A percentile compares a stretch with the other conserved stretches of the same genome.
Evolutionary conservation across 2,113 vertebrate genomes (phyloP).

Genomic region (Mohoua ochrocephala): DNA sequence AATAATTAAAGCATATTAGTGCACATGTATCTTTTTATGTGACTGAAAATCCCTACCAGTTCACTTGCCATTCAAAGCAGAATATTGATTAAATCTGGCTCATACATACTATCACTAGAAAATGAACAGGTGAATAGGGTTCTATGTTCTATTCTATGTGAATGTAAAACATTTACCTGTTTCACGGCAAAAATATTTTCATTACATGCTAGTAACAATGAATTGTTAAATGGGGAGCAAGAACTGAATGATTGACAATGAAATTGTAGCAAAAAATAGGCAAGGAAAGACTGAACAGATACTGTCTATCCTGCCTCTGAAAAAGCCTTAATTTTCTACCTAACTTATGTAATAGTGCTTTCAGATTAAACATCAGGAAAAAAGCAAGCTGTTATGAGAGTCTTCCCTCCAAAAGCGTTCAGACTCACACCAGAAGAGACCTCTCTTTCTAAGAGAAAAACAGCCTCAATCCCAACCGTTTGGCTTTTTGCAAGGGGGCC

Average conservation of each 20-base stretch:
- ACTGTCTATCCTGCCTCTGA: not conserved
- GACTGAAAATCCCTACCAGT: not conserved
- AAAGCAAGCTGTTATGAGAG: not conserved
- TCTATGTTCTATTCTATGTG: not conserved
- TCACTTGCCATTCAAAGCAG: not conserved
- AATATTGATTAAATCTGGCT: not conserved
- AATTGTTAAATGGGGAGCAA: not conserved
- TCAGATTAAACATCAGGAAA: not conserved
- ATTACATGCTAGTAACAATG: not conserved
- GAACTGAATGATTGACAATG: rapidly evolving
- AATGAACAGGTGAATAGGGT: not conserved
- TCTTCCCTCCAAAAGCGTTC: not conserved
- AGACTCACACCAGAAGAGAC: not conserved
- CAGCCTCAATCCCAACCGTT: not conserved
- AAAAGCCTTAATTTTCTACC: not conserved
- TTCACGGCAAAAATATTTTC: not conserved
- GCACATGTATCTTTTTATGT: not conserved
- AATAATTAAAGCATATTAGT: not conserved
- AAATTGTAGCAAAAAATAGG: not conserved
- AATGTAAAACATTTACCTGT: not conserved
- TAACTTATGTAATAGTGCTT: not conserved
- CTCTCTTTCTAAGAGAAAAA: not conserved
- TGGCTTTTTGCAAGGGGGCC: not conserved
- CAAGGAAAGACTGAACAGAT: not conserved
- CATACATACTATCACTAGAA: not conserved